phyloP scores from a whole-genome alignment of 2,888 invertebrate genomes.

The Drosophila putrida region DNA sequence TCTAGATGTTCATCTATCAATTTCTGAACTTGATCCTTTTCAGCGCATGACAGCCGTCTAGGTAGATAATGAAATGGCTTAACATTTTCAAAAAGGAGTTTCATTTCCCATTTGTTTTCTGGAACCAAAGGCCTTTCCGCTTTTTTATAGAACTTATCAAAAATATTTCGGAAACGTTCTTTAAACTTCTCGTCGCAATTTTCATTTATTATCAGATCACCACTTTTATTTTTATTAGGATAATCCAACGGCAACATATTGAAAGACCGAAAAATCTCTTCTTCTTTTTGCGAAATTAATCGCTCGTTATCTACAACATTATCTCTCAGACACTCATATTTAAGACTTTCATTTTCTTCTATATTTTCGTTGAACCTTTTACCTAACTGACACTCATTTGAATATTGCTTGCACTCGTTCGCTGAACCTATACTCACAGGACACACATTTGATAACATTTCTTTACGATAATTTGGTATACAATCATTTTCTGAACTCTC shows the following conservation, averaged over 20 bases:
- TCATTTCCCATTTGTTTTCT: too few relatives aligned
- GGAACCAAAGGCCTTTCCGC: too few relatives aligned
- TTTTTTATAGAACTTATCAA: too few relatives aligned
- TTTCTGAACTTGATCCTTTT: too few relatives aligned
- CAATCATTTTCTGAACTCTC: too few relatives aligned
- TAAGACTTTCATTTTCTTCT: background rate
- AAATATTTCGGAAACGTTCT: too few relatives aligned
- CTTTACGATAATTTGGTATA: background rate
- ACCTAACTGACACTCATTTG: background rate
- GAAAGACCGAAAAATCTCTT: background rate
- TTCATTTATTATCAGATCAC: conserved; percentile 1
- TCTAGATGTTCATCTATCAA: too few relatives aligned
- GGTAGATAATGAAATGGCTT: too few relatives aligned
- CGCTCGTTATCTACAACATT: background rate
- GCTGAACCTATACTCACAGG: conserved; percentile 1
- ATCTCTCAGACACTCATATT: background rate
- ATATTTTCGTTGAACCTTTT: background rate
- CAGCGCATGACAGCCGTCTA: too few relatives aligned
- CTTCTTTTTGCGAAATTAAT: background rate
- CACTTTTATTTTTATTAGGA: background rate
- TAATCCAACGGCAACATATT: conserved; percentile 1
- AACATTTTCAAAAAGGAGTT: too few relatives aligned
- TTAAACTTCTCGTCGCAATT: background rate
- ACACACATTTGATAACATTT: background rate
- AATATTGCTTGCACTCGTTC: conserved; percentile 1